Evolutionary conservation across 2,113 vertebrate genomes (phyloP).

Genomic region (Anarrhichthys ocellatus): DNA sequence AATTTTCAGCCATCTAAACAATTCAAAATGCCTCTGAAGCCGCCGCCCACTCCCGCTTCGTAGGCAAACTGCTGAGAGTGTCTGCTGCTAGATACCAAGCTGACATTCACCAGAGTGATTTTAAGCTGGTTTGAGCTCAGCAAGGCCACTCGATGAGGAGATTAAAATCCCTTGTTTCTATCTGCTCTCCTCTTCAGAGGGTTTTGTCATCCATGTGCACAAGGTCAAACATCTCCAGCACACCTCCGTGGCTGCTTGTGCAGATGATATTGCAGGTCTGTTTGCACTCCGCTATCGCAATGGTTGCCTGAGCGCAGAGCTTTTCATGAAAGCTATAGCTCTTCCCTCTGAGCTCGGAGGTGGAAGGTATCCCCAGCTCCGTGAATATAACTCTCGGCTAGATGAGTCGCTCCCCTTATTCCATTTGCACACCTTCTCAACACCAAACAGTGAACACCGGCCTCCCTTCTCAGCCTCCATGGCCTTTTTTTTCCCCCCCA

Average conservation of each 20-base stretch:
- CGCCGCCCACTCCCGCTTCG: not conserved
- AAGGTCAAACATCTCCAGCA: conserved; percentile 60
- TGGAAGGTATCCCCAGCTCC: conserved; percentile 21
- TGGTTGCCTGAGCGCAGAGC: not conserved
- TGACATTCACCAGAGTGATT: conserved; percentile 38
- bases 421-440: conserved; percentile 65
- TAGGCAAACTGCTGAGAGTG: conserved; percentile 37
- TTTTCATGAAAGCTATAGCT: conserved; percentile 35
- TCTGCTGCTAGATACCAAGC: conserved; percentile 34
- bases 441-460: conserved; percentile 60
- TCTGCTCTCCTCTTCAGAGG: conserved; percentile 31
- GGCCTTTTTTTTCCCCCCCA: conserved; percentile 62
- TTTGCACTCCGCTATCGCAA: conserved; percentile 37
- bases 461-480: conserved; percentile 44
- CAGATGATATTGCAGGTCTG: conserved; percentile 47
- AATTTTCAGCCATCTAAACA: conserved; percentile 45
- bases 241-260: not conserved
- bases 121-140: conserved; percentile 22
- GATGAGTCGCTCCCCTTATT: conserved; percentile 61
- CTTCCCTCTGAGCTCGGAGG: conserved; percentile 20
- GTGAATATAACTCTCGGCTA: conserved; percentile 31
- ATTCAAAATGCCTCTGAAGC: conserved; percentile 47
- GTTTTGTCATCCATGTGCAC: conserved; percentile 39
- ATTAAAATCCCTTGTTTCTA: conserved; percentile 64
- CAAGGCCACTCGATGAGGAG: conserved; percentile 54